Base-by-base conservation (phyloP, 2,888 invertebrate genomes). In the Drosophila limbata region DNA sequence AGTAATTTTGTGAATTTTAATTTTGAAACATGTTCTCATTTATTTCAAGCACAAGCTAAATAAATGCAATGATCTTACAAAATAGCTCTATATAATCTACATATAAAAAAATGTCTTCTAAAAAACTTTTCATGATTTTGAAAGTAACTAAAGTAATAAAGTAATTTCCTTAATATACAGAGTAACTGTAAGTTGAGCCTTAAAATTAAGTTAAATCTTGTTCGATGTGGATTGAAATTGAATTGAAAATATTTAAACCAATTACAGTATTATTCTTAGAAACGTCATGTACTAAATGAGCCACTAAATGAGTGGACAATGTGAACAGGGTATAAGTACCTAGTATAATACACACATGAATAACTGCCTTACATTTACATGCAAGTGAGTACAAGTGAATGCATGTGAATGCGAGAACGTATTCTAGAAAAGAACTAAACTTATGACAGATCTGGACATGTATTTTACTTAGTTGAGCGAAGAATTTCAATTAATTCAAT, bases 401-500 rank as follows among this genome's bases (percentile, higher is more conserved):
- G 35, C n/a, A 17, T 9, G 35, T 40, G 40, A 11, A 39, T 39
- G 19, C 42, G 28, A 8, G 28, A 5, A 28, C 28, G 28, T 28
- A 28, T 21, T 21, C 42, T 47, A 28, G 13, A 37, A 37, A 33
- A 15, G 15, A 64, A 59, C 61, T 44, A 65, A 59, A 65, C 59
- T 73, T 69, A 55, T 74, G 69, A 69, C 50, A 62, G 59, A 44
- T 48, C 52, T 56, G 63, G 35, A 50, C 15, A 56, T 55, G 53
- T 65, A 67, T 74, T 55, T 74, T 67, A 78, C 79, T 86, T 84
- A 86, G 84, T 84, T 79, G 79, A 83, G 57, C 62, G 66, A 88
- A 73, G 77, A 89, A 86, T 89, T 90, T 91, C 89, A 91, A 91
- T 91, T 91, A 90, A 91, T 91, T 91, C 90, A 91, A 91, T 91